These are phyloP conservation scores for Gallinago solitaria DNA, from an alignment of 2,797 vertebrate genomes.

Conservation along the genomic window DNA sequence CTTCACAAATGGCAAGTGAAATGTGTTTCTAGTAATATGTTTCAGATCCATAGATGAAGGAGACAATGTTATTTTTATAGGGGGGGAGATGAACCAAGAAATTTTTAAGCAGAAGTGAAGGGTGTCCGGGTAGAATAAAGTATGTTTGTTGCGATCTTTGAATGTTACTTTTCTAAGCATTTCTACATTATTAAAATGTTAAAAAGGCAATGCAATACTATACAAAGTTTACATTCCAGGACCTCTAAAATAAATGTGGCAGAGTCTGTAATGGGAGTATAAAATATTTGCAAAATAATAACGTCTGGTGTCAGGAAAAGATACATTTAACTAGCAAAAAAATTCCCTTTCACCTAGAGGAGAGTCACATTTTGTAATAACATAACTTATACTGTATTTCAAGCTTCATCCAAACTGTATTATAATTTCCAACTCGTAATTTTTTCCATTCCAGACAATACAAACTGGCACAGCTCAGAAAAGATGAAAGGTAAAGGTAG, in stretches of 20 bases:
- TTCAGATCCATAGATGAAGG: not conserved
- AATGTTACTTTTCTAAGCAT: not conserved
- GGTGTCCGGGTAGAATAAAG: not conserved
- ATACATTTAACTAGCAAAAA: not conserved
- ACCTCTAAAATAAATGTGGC: not conserved
- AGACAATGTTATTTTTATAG: constrained; percentile 14
- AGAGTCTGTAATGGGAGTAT: not conserved
- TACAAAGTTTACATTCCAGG: not conserved
- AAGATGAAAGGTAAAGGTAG: not conserved
- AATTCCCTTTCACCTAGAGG: not conserved
- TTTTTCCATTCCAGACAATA: not conserved
- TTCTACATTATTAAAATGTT: not conserved
- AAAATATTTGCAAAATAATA: constrained; percentile 5
- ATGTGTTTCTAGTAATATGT: not conserved
- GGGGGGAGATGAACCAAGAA: not conserved
- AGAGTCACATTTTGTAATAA: not conserved
- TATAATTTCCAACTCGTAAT: not conserved
- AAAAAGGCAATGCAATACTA: not conserved
- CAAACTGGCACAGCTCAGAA: not conserved
- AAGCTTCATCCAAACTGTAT: not conserved
- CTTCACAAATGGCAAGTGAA: not conserved
- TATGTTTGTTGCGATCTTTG: not conserved
- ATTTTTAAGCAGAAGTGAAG: constrained; percentile 23
- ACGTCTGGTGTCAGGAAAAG: not conserved
- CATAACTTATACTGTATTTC: not conserved